Conservation (phyloP, 1,140 invertebrate genomes). For the Batillaria attramentaria region DNA sequence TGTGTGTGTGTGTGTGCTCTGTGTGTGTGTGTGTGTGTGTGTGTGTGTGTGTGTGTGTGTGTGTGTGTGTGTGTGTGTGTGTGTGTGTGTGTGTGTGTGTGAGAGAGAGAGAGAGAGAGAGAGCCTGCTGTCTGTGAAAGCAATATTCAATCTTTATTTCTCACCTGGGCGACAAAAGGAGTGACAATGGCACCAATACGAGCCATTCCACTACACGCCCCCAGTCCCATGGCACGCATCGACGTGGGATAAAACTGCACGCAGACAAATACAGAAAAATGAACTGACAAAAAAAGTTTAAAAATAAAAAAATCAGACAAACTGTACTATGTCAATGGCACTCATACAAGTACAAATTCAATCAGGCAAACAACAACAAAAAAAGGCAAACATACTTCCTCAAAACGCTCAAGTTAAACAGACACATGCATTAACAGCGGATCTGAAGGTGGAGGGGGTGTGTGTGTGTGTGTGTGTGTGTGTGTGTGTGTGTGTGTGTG, state of each 20-base stretch:
- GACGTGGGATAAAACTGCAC: conserved; percentile 87
- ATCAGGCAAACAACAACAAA: neutral
- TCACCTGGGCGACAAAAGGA: conserved; percentile 92
- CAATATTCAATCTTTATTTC: neutral
- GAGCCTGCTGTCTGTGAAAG: neutral
- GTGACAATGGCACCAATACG: conserved; percentile 93
- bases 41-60: no score
- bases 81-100: no score
- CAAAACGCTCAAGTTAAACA: no score
- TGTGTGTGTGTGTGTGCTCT: no score
- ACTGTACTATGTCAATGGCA: no score
- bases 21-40: no score
- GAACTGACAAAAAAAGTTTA: neutral
- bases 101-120: neutral
- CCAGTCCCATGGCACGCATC: conserved; percentile 88
- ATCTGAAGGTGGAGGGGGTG: no score
- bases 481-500: no score
- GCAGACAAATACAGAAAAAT: neutral
- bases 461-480: no score
- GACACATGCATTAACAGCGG: no score
- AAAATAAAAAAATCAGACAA: neutral
- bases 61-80: neutral
- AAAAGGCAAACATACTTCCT: no score
- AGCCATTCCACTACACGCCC: conserved; percentile 91
- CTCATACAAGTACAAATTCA: neutral